Conservation (phyloP, 2,888 invertebrate species). For the Cylindroiulus punctatus region DNA sequence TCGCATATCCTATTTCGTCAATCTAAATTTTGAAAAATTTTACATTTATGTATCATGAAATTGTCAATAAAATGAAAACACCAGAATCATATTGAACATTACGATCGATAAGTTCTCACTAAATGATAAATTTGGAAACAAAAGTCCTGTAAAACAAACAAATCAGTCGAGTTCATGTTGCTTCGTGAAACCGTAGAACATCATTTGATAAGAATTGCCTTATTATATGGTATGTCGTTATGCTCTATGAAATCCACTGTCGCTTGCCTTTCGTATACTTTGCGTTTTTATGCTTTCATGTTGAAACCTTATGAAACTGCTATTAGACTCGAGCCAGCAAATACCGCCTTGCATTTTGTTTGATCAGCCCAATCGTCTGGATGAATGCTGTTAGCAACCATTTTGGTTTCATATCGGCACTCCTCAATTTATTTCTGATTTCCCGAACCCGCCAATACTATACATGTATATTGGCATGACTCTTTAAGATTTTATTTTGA, state of each 20-base stretch:
- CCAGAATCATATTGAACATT: background rate
- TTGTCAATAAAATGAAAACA: background rate
- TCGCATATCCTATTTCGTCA: too few species aligned
- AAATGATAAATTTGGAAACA: constrained; percentile 3
- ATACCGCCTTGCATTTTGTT: constrained; percentile 16
- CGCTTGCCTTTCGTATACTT: background rate
- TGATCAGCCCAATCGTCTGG: constrained; percentile 15
- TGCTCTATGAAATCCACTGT: background rate
- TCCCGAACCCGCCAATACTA: background rate
- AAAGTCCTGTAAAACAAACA: background rate
- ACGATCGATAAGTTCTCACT: background rate
- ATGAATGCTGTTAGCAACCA: background rate
- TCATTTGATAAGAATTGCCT: background rate
- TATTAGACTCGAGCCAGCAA: background rate
- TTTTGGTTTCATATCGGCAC: background rate
- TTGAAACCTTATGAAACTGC: constrained; percentile 17
- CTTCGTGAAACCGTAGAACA: background rate
- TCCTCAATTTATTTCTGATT: constrained; percentile 21
- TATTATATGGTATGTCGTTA: background rate
- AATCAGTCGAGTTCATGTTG: background rate
- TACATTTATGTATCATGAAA: background rate
- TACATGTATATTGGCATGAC: background rate
- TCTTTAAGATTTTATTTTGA: constrained; percentile 3
- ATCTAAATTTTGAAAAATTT: too few species aligned
- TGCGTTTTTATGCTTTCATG: background rate